Evolutionary conservation across 2,797 vertebrate species (phyloP).

Genomic region (Philypnodon macrostomus): DNA sequence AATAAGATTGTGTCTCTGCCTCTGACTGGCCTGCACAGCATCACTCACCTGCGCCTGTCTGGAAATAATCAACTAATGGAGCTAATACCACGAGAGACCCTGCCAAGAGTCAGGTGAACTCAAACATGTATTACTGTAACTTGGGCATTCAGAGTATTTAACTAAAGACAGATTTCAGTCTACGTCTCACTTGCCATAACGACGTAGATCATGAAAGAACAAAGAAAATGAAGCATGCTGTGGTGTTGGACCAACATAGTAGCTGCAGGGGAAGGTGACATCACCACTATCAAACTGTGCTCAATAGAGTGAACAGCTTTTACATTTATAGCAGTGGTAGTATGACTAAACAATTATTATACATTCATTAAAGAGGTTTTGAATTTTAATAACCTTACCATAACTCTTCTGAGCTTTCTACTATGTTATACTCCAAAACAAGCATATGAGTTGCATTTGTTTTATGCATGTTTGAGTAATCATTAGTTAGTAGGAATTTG

Average conservation of each 20-base stretch:
- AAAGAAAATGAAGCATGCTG: constrained; percentile 13
- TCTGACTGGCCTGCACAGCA: constrained; percentile 83
- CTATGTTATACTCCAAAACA: no score
- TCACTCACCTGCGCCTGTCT: constrained; percentile 92
- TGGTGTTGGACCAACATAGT: constrained; percentile 8
- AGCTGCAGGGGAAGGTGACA: constrained; percentile 3
- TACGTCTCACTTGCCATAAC: neutral
- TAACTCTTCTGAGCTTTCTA: no score
- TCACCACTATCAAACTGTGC: neutral
- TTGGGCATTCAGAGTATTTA: neutral
- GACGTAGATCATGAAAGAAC: constrained; percentile 15
- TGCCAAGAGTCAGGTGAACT: constrained; percentile 78
- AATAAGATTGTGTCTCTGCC: constrained; percentile 89
- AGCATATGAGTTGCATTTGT: no score
- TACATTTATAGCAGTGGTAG: neutral
- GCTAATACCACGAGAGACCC: constrained; percentile 84
- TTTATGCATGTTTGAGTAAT: no score
- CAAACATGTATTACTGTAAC: constrained; percentile 8
- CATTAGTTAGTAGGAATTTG: neutral
- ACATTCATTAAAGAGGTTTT: neutral
- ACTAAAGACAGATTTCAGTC: constrained; percentile 1
- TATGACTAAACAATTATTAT: neutral
- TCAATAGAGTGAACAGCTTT: neutral
- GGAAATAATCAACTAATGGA: constrained; percentile 87
- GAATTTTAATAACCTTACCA: no score